A percentile compares a stretch with the other conserved stretches of the same genome.
These are phyloP conservation scores for Notodonta dromedarius DNA, from an alignment of 2,888 invertebrate species.

Conservation along the genomic window DNA sequence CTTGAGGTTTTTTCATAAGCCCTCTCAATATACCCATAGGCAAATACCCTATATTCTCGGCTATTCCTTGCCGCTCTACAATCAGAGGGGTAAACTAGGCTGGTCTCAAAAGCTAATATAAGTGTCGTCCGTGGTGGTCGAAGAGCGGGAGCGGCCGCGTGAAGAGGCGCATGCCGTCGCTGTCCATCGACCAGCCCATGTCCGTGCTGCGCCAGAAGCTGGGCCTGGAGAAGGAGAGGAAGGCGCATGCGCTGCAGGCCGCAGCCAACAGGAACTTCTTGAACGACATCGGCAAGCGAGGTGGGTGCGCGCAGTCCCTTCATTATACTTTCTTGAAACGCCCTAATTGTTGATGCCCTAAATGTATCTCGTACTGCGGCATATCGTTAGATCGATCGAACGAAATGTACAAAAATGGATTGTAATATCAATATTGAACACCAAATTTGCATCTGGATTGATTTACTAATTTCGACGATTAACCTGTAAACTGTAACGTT, in stretches of 20 bases:
- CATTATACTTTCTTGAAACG: not conserved
- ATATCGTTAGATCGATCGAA: too few relatives aligned
- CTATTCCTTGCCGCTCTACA: too few relatives aligned
- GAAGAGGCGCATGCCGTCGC: slow-evolving; percentile 86
- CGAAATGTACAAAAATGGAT: too few relatives aligned
- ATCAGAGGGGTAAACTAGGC: not conserved
- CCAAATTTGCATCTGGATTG: too few relatives aligned
- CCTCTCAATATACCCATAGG: too few relatives aligned
- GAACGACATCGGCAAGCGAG: slow-evolving; percentile 90
- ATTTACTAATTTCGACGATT: too few relatives aligned
- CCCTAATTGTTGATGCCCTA: too few relatives aligned
- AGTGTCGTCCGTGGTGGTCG: slow-evolving; percentile 39
- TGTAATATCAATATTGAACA: too few relatives aligned
- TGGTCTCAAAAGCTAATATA: slow-evolving; percentile 34
- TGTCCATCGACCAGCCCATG: slow-evolving; percentile 94
- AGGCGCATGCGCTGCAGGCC: slow-evolving; percentile 85
- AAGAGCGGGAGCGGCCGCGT: slow-evolving; percentile 72
- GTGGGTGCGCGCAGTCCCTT: slow-evolving; percentile 41
- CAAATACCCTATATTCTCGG: too few relatives aligned
- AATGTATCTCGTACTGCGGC: too few relatives aligned
- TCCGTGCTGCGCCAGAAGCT: slow-evolving; percentile 93
- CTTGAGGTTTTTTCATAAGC: too few relatives aligned
- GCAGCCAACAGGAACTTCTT: slow-evolving; percentile 87
- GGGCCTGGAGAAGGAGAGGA: slow-evolving; percentile 90
- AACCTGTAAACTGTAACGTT: too few relatives aligned